Evolutionary conservation across 2,797 vertebrate species (phyloP), one percentile per base, ranked within the genome.

Genomic region (Manis javanica): DNA sequence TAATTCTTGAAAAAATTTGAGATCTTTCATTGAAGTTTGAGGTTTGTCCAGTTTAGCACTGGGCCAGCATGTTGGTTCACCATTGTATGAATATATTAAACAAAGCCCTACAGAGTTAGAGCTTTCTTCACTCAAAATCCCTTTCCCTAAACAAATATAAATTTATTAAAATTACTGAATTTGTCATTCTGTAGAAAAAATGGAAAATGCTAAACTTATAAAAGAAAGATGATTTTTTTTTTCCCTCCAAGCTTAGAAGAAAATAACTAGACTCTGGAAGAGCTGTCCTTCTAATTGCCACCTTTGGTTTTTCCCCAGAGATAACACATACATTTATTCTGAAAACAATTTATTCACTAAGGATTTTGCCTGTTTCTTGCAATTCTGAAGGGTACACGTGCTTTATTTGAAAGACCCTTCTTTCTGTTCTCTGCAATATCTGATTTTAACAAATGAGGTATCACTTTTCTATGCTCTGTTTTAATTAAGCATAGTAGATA

Each of bases 281-380:
- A 87, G 24, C 42, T 91, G 51, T 42, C 81, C 61, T 96, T 89
- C 87, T 85, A 93, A 95, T 84, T 96, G 57, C 81, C 61, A 83
- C 91, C 55, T 95, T 96, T 94, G 55, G 0, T 42, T 90, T 42
- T 51, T 71, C 21, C 29, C 26, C 31, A 95, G 71, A 61, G 24
- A 89, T 72, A 96, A 74, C 29, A 21, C 23, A 90, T 72, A 53
- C 31, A 57, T 84, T 86, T 97, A 77, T 93, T 97, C 83, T 95
- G 61, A 87, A 94, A 97, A 81, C 31, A 95, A 11, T 91, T 83
- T 85, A 87, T 94, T 97, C 64, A 68, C 59, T 21, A 15, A 84
- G 37, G 23, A 83, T 64, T 93, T 94, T 94, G 69, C 51, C 34
- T 94, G 11, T 92, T 78, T 95, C 91, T 89, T 86, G 26, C 23